A percentile compares a stretch with the other conserved stretches of the same genome.
Conservation (phyloP, 2,113 vertebrate species). For the Pluvialis apricaria region DNA sequence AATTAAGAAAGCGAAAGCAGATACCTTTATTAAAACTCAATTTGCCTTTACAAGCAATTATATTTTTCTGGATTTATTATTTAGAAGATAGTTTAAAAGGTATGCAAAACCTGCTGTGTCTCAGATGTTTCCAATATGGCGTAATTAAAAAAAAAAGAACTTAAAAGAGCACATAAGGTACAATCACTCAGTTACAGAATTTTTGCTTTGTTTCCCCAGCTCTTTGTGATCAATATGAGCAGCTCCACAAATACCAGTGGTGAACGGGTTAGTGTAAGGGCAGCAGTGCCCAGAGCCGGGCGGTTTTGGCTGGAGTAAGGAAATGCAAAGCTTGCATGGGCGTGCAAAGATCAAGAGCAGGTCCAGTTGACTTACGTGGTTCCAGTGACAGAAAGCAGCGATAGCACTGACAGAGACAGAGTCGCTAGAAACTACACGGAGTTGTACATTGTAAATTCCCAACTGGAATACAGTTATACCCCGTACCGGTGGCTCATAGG, state of each 20-base stretch:
- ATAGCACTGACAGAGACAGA: not conserved
- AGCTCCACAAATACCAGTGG: not conserved
- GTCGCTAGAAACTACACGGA: not conserved
- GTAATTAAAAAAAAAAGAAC: not conserved
- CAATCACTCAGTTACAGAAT: not conserved
- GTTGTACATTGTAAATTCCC: not conserved
- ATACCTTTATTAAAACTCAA: not conserved
- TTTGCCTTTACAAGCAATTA: not conserved
- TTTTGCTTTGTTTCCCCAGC: not conserved
- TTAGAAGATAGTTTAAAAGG: not conserved
- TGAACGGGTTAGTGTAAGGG: accelerated
- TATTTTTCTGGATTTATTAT: not conserved
- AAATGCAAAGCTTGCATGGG: not conserved
- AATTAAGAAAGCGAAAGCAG: not conserved
- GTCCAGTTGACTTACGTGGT: not conserved
- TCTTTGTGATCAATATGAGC: no score
- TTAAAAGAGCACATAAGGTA: no score
- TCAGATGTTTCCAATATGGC: not conserved
- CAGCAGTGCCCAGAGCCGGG: not conserved
- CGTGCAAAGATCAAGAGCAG: not conserved
- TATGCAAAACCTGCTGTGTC: not conserved
- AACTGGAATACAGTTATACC: no score
- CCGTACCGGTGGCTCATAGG: accelerated
- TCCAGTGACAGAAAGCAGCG: not conserved
- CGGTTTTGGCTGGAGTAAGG: not conserved